Base-by-base conservation (phyloP, 2,888 invertebrate genomes). In the Trichacis sp. region DNA sequence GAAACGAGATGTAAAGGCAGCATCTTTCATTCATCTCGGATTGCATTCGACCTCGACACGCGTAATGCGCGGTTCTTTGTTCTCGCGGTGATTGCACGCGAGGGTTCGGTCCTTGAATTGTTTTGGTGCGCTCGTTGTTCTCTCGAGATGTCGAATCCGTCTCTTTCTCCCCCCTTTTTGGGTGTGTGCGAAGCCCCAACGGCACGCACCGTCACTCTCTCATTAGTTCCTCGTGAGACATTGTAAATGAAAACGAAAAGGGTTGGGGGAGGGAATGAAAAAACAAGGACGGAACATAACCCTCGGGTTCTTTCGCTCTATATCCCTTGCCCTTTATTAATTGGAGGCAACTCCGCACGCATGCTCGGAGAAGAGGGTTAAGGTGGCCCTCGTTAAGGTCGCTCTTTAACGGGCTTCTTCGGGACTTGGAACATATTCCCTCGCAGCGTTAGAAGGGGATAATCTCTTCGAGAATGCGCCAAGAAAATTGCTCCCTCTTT, bases 241-340 rank as follows among this genome's bases (percentile, higher is more conserved):
- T 43, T 53, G 63, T 38, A 29, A 29, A 46, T 46, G 29, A 29
- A 18, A 46, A 43, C 38, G 30, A 50, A 47, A 19, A 64, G 18
- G 40, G 49, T 49, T 45, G 50, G 54, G 50, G 49, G 40, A 49
- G 55, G 60, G 53, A 52, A 50, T 19, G 30, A 68, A 66, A 69
- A 58, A 68, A 58, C 63, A 67, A 52, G 51, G 53, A 58, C 55
- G 55, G 43, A 62, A 57, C 42, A 73, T 72, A 68, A 69, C 77
- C 77, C 82, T 82, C 77, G 80, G 80, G 81, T 82, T 81, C 77
- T 82, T 79, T 78, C 77, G 81, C 81, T 79, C 81, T 71, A 82
- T 71, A 80, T 81, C 79, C 78, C 58, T 24, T 53, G 75, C 71
- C 73, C 76, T 75, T 76, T 76, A 81, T 82, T 82, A 83, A 83